phyloP scores from a whole-genome alignment of 1,140 invertebrate genomes.

The Parasteatoda tepidariorum region DNA sequence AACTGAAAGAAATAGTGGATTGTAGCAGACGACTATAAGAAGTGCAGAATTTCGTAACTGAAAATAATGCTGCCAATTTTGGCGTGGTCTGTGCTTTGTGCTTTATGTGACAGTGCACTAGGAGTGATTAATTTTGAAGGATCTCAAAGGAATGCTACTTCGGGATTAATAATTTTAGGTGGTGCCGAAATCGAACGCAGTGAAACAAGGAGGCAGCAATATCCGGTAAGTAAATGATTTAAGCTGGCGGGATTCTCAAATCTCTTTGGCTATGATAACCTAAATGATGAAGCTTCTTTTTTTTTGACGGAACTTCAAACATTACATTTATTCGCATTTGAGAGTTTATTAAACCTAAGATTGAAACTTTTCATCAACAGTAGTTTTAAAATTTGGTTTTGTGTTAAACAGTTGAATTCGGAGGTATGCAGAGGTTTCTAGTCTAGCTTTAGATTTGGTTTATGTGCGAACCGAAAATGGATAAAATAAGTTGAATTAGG shows the following conservation, averaged over 20 bases:
- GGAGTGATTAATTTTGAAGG: conserved; percentile 18
- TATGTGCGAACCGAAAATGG: too few species aligned
- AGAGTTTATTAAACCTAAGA: not conserved
- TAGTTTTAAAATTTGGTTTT: too few species aligned
- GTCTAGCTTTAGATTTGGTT: too few species aligned
- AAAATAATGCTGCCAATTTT: not conserved
- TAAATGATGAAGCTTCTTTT: not conserved
- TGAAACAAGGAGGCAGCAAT: conserved; percentile 22
- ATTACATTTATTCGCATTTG: not conserved
- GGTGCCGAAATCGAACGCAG: conserved; percentile 39
- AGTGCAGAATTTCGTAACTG: not conserved
- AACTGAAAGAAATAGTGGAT: too few species aligned
- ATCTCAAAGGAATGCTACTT: not conserved
- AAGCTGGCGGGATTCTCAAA: too few species aligned
- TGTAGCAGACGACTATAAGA: too few species aligned
- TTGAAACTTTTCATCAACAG: too few species aligned
- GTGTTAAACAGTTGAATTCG: too few species aligned
- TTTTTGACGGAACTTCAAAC: not conserved
- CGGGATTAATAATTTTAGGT: not conserved
- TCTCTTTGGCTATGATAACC: not conserved
- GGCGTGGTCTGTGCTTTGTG: not conserved
- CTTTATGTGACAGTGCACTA: not conserved
- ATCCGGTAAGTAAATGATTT: conserved; percentile 6
- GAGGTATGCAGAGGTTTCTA: too few species aligned
- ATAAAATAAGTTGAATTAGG: too few species aligned